These are phyloP conservation scores for Sciaenops ocellatus DNA, from an alignment of 2,797 vertebrate genomes.

Conservation along the genomic window DNA sequence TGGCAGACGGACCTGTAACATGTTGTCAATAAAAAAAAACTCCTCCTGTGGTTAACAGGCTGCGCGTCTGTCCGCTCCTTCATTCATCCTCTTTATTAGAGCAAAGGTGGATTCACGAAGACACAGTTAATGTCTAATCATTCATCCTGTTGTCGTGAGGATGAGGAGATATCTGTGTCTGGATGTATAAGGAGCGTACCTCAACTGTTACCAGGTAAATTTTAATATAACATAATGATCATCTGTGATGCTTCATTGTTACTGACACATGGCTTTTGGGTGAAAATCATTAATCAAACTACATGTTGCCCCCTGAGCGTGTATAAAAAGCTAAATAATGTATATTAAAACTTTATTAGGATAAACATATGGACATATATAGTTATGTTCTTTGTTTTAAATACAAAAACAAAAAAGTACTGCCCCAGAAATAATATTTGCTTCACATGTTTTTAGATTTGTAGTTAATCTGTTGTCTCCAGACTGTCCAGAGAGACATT, in stretches of 20 bases:
- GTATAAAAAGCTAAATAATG: too few relatives aligned
- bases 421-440: not conserved
- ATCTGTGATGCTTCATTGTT: not conserved
- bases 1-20: slow-evolving; percentile 25
- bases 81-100: not conserved
- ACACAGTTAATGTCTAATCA: not conserved
- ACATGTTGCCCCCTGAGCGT: not conserved
- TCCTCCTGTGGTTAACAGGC: slow-evolving; percentile 7
- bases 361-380: too few relatives aligned
- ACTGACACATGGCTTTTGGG: not conserved
- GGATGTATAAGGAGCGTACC: not conserved
- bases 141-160: not conserved
- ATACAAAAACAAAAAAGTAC: not conserved
- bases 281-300: not conserved
- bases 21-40: slow-evolving; percentile 31
- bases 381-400: not conserved
- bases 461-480: not conserved
- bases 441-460: not conserved
- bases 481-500: not conserved
- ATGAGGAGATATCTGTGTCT: not conserved
- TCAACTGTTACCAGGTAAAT: slow-evolving; percentile 58
- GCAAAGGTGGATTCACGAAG: not conserved
- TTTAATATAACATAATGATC: not conserved
- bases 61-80: slow-evolving; percentile 5
- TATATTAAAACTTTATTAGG: too few relatives aligned